Evolutionary conservation across 2,113 vertebrate genomes (phyloP).

Genomic region (Phrynosoma blainvillii): DNA sequence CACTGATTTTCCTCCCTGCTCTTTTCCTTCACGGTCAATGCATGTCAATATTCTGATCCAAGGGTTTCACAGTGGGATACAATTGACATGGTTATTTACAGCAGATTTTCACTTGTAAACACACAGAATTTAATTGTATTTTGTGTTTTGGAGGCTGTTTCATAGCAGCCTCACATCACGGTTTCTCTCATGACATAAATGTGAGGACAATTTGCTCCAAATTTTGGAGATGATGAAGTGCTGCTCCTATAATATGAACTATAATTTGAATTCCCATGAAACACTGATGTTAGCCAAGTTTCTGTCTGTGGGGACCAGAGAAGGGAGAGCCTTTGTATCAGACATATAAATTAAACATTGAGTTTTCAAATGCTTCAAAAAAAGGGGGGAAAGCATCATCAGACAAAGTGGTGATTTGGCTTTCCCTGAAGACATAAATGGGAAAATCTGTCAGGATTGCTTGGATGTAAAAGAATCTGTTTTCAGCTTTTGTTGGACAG

Average conservation of each 20-base stretch:
- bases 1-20: not conserved
- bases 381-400: not conserved
- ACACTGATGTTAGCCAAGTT: not conserved
- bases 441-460: not conserved
- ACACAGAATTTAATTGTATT: conserved; percentile 59
- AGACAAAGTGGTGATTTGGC: not conserved
- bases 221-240: conserved; percentile 20
- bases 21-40: conserved; percentile 26
- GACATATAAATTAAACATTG: not conserved
- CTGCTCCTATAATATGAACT: conserved; percentile 18
- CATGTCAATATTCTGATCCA: conserved; percentile 47
- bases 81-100: conserved; percentile 65
- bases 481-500: not conserved
- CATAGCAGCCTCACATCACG: conserved; percentile 23
- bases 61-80: conserved; percentile 41
- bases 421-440: not conserved
- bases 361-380: not conserved
- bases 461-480: not conserved
- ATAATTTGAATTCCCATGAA: not conserved
- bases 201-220: conserved; percentile 23
- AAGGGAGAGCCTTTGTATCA: not conserved
- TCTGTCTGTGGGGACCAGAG: not conserved
- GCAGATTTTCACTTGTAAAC: conserved; percentile 57
- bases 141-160: conserved; percentile 50
- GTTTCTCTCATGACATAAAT: conserved; percentile 46